phyloP scores from a whole-genome alignment of 2,797 vertebrate species.

The Macropus fuliginosus region DNA sequence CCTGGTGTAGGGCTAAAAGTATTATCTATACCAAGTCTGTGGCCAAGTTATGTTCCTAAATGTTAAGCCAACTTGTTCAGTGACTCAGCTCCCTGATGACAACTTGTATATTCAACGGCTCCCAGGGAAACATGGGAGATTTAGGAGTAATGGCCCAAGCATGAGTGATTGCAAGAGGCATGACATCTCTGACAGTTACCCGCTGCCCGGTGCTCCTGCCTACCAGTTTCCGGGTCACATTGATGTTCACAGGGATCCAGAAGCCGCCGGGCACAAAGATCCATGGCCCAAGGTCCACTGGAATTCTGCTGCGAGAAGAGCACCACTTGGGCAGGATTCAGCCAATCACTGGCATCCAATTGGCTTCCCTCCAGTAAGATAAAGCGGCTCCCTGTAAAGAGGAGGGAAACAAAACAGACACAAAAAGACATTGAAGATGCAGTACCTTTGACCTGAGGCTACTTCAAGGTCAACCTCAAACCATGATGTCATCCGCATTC shows the following conservation, averaged over 20 bases:
- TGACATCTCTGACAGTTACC: slow-evolving; percentile 75
- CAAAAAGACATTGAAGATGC: not conserved
- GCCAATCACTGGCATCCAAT: slow-evolving; percentile 97
- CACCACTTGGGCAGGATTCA: slow-evolving; percentile 97
- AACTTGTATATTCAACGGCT: not conserved
- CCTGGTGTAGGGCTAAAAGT: not conserved
- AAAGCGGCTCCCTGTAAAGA: slow-evolving; percentile 91
- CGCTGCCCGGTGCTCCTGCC: slow-evolving; percentile 69
- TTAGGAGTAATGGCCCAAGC: not conserved
- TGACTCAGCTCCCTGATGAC: not conserved
- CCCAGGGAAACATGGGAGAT: not conserved
- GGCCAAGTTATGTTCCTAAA: not conserved
- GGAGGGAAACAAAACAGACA: slow-evolving; percentile 37
- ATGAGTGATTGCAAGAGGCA: slow-evolving; percentile 52
- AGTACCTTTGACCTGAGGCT: not conserved
- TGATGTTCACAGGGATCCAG: slow-evolving; percentile 98
- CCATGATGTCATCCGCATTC: not conserved
- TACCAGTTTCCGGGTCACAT: slow-evolving; percentile 96
- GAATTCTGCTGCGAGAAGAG: slow-evolving; percentile 98
- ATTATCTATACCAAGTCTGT: not conserved
- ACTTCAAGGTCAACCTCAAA: not conserved
- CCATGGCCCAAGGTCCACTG: slow-evolving; percentile 96
- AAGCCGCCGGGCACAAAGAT: slow-evolving; percentile 95
- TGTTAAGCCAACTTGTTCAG: not conserved
- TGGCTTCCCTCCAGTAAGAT: slow-evolving; percentile 98